phyloP scores from a whole-genome alignment of 2,888 invertebrate species.

The Opisthograptis luteolata region DNA sequence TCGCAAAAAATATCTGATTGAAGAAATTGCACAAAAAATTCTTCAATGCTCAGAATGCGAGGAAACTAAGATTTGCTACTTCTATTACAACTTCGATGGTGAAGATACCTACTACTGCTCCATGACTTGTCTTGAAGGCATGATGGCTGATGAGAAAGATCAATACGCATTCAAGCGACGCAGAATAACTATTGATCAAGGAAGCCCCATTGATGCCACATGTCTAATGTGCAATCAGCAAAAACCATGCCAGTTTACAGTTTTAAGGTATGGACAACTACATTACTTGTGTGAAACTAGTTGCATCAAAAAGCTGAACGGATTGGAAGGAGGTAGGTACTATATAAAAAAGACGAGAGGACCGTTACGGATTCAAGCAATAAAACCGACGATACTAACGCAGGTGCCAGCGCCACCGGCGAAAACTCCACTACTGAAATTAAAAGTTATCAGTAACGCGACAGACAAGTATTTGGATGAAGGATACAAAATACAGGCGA shows the following conservation, averaged over 20 bases:
- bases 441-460: constrained; percentile 80
- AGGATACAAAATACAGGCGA: constrained; percentile 83
- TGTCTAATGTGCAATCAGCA: constrained; percentile 81
- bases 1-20: constrained; percentile 68
- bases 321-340: constrained; percentile 67
- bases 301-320: constrained; percentile 82
- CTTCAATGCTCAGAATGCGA: constrained; percentile 73
- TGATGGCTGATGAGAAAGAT: constrained; percentile 81
- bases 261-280: constrained; percentile 77
- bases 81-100: constrained; percentile 74
- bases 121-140: constrained; percentile 77
- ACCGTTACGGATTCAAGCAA: constrained; percentile 13
- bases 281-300: constrained; percentile 82
- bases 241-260: constrained; percentile 75
- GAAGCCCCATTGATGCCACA: constrained; percentile 41
- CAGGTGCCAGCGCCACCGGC: constrained; percentile 12
- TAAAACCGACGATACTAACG: not conserved
- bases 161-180: constrained; percentile 82
- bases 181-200: constrained; percentile 77
- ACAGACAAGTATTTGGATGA: constrained; percentile 81
- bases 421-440: constrained; percentile 69
- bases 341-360: constrained; percentile 52
- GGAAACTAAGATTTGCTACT: constrained; percentile 71
- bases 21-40: constrained; percentile 63
- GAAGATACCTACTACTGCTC: constrained; percentile 82